Conservation (phyloP, 1,140 invertebrate genomes). For the Atopsyche davidsoni region DNA sequence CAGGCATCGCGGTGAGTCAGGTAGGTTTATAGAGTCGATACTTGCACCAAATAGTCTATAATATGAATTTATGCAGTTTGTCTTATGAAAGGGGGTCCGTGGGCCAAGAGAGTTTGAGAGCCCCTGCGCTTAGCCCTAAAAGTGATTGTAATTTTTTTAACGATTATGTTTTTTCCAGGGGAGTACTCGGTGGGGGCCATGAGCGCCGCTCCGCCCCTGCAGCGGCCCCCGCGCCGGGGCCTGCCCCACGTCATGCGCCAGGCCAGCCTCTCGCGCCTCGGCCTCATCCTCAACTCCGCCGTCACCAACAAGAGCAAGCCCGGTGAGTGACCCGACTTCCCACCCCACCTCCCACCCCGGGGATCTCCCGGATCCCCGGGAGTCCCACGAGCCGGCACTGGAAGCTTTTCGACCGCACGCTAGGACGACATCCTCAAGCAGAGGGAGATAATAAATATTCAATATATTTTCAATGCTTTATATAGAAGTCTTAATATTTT, state of each 20-base stretch:
- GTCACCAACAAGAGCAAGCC: conserved; percentile 44
- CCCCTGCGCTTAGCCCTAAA: too few species aligned
- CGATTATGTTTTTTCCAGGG: conserved; percentile 12
- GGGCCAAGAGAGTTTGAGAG: too few species aligned
- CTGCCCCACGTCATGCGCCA: conserved; percentile 50
- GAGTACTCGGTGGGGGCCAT: conserved; percentile 10
- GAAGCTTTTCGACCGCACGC: background rate
- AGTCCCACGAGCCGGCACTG: background rate
- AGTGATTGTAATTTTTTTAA: too few species aligned
- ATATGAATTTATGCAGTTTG: too few species aligned
- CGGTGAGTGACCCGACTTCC: conserved; percentile 30
- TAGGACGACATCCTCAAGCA: too few species aligned
- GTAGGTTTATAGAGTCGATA: too few species aligned
- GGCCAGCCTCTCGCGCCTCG: conserved; percentile 60
- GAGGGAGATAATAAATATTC: too few species aligned
- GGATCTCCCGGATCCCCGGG: background rate
- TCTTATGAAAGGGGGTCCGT: too few species aligned
- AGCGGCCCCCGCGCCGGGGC: conserved; percentile 1
- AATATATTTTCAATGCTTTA: too few species aligned
- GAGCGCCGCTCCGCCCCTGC: conserved; percentile 5
- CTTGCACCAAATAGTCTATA: too few species aligned
- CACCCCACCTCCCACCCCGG: background rate
- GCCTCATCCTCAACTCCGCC: conserved; percentile 60
- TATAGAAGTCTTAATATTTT: too few species aligned
- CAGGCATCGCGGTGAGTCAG: too few species aligned